phyloP scores from a whole-genome alignment of 2,888 invertebrate species.

The Mongoloraphidia duomilia region DNA sequence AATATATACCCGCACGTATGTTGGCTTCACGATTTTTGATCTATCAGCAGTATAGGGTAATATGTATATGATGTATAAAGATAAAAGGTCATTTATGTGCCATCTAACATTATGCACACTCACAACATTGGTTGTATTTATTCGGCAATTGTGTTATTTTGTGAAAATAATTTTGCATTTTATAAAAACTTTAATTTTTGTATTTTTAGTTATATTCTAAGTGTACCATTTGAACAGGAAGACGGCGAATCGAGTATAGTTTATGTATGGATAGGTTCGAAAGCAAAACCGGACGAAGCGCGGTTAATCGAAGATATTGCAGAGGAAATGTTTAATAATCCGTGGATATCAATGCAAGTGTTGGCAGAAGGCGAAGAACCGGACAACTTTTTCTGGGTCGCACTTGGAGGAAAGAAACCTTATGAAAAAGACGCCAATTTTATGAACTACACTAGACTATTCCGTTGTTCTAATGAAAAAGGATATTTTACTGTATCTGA shows the following conservation, averaged over 20 bases:
- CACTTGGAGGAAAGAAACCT: constrained; percentile 78
- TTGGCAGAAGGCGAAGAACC: constrained; percentile 91
- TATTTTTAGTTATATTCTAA: constrained; percentile 66
- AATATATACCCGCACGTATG: too few species aligned
- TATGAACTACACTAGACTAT: constrained; percentile 85
- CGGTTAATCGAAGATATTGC: constrained; percentile 82
- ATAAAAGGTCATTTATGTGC: too few species aligned
- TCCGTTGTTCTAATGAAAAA: constrained; percentile 98
- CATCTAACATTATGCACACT: too few species aligned
- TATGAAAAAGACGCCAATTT: constrained; percentile 82
- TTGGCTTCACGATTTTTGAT: too few species aligned
- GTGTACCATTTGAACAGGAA: constrained; percentile 81
- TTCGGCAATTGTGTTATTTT: background rate
- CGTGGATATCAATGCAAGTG: constrained; percentile 63
- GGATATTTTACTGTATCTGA: constrained; percentile 98
- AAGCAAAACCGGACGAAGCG: constrained; percentile 72
- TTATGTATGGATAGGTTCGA: constrained; percentile 89
- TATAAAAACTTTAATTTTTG: constrained; percentile 6
- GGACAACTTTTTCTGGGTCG: constrained; percentile 97
- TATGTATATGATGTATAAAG: too few species aligned
- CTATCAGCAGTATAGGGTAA: too few species aligned
- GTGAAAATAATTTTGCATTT: background rate
- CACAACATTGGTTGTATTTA: background rate
- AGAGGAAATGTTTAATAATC: constrained; percentile 78
- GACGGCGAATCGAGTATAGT: constrained; percentile 76